Evolutionary conservation across 2,888 invertebrate species (phyloP).

Genomic region (Polyommatus iphigenia): DNA sequence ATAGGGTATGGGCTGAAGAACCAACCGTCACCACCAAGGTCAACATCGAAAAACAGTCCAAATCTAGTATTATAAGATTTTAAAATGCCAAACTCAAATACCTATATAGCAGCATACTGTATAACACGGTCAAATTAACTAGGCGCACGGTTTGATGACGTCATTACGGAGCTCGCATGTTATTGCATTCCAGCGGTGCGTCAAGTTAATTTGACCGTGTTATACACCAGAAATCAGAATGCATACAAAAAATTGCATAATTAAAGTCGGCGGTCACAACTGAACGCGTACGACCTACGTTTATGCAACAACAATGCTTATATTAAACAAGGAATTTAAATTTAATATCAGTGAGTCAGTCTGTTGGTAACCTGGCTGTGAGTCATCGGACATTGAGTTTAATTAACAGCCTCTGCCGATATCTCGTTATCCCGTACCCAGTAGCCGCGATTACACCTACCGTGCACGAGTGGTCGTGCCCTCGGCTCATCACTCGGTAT

Average conservation of each 20-base stretch:
- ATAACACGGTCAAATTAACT: too few species aligned
- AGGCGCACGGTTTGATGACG: too few species aligned
- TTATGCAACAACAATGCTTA: not conserved
- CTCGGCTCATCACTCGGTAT: too few species aligned
- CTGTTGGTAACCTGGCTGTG: not conserved
- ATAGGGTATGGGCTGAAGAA: not conserved
- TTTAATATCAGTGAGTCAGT: slow-evolving; percentile 8
- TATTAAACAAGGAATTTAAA: not conserved
- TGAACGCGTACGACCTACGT: slow-evolving; percentile 2
- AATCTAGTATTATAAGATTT: too few species aligned
- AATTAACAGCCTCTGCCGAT: slow-evolving; percentile 5
- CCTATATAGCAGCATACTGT: not conserved
- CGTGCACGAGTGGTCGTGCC: not conserved
- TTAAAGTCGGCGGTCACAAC: not conserved
- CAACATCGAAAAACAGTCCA: too few species aligned
- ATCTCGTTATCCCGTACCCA: slow-evolving; percentile 1
- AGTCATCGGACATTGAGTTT: slow-evolving; percentile 7
- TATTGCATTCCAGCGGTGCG: too few species aligned
- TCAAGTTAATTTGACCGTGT: too few species aligned
- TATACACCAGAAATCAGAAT: not conserved
- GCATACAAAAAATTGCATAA: not conserved
- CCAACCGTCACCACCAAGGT: not conserved
- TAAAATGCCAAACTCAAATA: too few species aligned
- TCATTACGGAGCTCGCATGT: too few species aligned
- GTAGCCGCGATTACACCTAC: not conserved